Evolutionary conservation across 2,888 invertebrate genomes (phyloP), one percentile per base, ranked within the genome.

Genomic region (Papilio elwesi): DNA sequence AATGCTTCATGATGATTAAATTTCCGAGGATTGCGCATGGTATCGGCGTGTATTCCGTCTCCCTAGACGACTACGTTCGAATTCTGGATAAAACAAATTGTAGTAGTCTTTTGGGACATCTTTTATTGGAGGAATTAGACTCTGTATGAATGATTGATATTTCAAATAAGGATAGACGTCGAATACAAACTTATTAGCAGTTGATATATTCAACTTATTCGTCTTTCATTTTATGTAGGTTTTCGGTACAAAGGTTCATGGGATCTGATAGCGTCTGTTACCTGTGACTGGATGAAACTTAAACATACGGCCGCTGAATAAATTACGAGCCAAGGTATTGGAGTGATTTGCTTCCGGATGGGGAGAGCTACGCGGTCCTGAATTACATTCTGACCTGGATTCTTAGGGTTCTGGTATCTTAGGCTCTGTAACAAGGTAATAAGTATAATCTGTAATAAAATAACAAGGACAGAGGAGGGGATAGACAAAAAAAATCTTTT

Each of bases 11-110:
- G n/a, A 59, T 38, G 38, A 38, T 13, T 59, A 11, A 38, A 59
- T 59, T 59, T n/a, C 38, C 13, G 9, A 59, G 38, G n/a, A 59
- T 38, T 12, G 13, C 36, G 38, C 36, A 13, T 38, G 36, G 38
- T n/a, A n/a, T 59, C 38, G 43, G 43, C 43, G 59, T 59, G n/a
- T 59, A 13, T 59, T 59, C 36, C 38, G 13, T 59, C 16, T 59
- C 59, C 38, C 59, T n/a, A 59, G 59, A 59, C 38, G 38, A 38
- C 38, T 59, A 38, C 59, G 59, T 59, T 38, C 57, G 57, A 6
- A 36, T 57, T 57, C n/a, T 59, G 38, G 38, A 38, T 59, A n/a
- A 38, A 59, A 59, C 59, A 13, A 59, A 59, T 59, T 59, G 59
- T 38, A 38, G 38, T 36, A 57, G 57, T 59, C 59, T n/a, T 59